phyloP scores from a whole-genome alignment of 2,797 vertebrate genomes.

The Sciurus vulgaris region DNA sequence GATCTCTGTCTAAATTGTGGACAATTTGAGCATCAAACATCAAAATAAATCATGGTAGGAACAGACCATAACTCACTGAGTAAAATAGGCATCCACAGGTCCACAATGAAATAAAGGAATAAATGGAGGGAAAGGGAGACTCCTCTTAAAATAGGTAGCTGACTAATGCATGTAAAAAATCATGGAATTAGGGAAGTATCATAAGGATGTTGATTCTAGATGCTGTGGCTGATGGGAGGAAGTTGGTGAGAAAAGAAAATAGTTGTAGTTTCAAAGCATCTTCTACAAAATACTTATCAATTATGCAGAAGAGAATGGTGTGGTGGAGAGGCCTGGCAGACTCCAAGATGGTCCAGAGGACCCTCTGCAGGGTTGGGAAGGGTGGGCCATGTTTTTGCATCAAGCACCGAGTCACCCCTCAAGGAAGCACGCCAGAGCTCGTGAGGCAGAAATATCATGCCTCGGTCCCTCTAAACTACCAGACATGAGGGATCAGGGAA shows the following conservation, averaged over 20 bases:
- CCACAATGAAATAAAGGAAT: too few relatives aligned
- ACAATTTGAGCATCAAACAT: too few relatives aligned
- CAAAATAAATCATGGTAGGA: too few relatives aligned
- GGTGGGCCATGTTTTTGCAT: fast-evolving
- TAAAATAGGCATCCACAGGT: too few relatives aligned
- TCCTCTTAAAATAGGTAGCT: too few relatives aligned
- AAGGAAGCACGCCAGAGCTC: background rate
- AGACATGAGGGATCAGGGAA: background rate
- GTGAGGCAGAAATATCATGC: background rate
- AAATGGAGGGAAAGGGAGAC: too few relatives aligned
- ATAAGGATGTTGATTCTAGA: background rate
- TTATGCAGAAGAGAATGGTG: background rate
- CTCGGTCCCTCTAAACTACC: background rate
- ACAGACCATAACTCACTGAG: too few relatives aligned
- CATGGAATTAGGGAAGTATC: background rate
- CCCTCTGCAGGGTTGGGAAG: too few relatives aligned
- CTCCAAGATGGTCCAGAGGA: background rate
- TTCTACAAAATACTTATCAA: background rate
- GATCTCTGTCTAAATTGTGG: too few relatives aligned
- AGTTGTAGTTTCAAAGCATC: background rate
- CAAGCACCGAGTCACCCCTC: fast-evolving
- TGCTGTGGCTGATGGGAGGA: background rate
- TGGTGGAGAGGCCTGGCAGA: background rate
- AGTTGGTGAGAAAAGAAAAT: background rate
- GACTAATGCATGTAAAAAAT: background rate